These are phyloP conservation scores for Notarius lentiginosus DNA, from an alignment of 2,113 vertebrate genomes.

Conservation along the genomic window DNA sequence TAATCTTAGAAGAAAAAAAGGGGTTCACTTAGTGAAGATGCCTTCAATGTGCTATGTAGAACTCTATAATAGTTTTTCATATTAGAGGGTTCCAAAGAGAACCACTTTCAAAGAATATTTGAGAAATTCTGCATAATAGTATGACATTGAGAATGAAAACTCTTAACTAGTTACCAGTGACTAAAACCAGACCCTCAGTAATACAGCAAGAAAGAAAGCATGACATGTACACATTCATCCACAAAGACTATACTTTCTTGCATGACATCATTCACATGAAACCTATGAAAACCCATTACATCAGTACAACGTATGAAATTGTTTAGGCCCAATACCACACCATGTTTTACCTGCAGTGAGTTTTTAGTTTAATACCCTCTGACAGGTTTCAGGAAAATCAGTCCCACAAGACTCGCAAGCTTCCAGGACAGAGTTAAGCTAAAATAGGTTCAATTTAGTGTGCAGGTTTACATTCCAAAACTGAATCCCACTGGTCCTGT, in stretches of 20 bases:
- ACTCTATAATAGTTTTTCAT: not conserved
- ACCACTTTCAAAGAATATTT: not conserved
- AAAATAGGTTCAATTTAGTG: constrained; percentile 20
- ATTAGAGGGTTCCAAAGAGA: not conserved
- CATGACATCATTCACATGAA: constrained; percentile 24
- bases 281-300: constrained; percentile 30
- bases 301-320: constrained; percentile 29
- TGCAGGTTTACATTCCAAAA: constrained; percentile 33
- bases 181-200: not conserved
- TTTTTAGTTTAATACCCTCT: constrained; percentile 41
- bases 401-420: constrained; percentile 32
- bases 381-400: constrained; percentile 46
- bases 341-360: constrained; percentile 46
- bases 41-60: not conserved
- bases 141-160: not conserved
- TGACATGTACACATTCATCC: not conserved
- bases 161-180: not conserved
- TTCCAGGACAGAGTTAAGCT: constrained; percentile 37
- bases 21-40: not conserved
- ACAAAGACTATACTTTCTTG: not conserved
- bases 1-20: not conserved
- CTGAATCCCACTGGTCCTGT: constrained; percentile 23
- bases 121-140: not conserved
- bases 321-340: constrained; percentile 29
- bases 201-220: not conserved